These are phyloP conservation scores for Eucera pruinosa DNA, from an alignment of 2,888 invertebrate genomes.

Conservation along the genomic window DNA sequence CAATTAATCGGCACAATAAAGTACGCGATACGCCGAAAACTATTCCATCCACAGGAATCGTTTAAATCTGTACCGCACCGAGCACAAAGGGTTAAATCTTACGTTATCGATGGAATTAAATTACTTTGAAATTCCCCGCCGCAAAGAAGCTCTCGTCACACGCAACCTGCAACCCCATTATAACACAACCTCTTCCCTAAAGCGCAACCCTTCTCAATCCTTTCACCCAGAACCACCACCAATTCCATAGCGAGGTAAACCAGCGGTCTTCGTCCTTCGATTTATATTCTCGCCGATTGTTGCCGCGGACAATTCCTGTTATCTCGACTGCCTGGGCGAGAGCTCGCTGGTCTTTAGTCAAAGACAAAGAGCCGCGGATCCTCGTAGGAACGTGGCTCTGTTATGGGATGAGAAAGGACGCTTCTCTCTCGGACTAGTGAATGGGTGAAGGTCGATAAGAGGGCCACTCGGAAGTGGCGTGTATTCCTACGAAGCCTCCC, in stretches of 20 bases:
- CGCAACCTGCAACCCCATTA: too few species aligned
- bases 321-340: constrained; percentile 36
- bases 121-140: too few species aligned
- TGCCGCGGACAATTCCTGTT: constrained; percentile 51
- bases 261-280: constrained; percentile 2
- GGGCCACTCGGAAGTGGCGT: constrained; percentile 58
- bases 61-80: too few species aligned
- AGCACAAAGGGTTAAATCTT: too few species aligned
- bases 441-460: constrained; percentile 64
- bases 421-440: constrained; percentile 45
- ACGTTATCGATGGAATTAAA: too few species aligned
- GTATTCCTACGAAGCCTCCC: constrained; percentile 42
- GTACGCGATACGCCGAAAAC: too few species aligned
- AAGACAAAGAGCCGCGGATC: constrained; percentile 58
- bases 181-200: too few species aligned
- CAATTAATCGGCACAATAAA: too few species aligned
- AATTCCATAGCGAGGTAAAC: neutral
- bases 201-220: too few species aligned
- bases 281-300: constrained; percentile 42
- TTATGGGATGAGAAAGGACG: constrained; percentile 16
- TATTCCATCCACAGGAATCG: too few species aligned
- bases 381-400: neutral
- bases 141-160: too few species aligned
- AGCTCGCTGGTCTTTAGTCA: constrained; percentile 53
- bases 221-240: neutral